Conservation (phyloP, 2,113 vertebrate species). For the Toxotes chatareus region DNA sequence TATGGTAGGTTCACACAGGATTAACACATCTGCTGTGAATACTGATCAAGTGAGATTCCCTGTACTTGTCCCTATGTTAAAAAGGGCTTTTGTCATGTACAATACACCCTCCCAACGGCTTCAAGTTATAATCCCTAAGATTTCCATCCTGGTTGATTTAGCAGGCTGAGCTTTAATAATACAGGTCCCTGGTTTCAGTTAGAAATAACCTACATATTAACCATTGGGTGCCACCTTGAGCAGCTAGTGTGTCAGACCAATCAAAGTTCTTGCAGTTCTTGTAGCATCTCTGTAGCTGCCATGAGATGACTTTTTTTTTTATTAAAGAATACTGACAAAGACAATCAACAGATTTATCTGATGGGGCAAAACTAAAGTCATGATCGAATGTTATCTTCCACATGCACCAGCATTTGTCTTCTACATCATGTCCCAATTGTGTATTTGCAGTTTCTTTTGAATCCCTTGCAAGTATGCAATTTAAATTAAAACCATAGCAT, state of each 20-base stretch:
- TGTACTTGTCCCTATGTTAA: neutral
- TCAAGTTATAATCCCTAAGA: neutral
- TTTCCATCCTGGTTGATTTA: neutral
- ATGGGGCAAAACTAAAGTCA: neutral
- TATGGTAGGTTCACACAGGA: neutral
- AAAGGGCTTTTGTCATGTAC: neutral
- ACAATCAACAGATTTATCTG: neutral
- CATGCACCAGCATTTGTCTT: neutral
- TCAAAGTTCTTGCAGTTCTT: neutral
- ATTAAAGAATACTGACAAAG: neutral
- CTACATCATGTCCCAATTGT: neutral
- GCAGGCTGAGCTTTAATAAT: neutral
- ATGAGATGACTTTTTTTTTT: neutral
- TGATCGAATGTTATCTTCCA: too few relatives aligned
- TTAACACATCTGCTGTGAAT: neutral
- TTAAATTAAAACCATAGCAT: slow-evolving; percentile 18
- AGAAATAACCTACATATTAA: neutral
- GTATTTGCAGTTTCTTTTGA: neutral
- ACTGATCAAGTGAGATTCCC: neutral
- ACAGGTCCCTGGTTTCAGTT: neutral
- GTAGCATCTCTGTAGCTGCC: too few relatives aligned
- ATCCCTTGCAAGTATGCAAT: neutral
- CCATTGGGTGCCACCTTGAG: neutral
- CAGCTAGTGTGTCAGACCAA: neutral
- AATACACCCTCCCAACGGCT: neutral